A percentile compares a stretch with the other conserved stretches of the same genome.
These are phyloP conservation scores for Fragariocoptes setiger DNA, from an alignment of 1,140 invertebrate species.

Conservation along the genomic window DNA sequence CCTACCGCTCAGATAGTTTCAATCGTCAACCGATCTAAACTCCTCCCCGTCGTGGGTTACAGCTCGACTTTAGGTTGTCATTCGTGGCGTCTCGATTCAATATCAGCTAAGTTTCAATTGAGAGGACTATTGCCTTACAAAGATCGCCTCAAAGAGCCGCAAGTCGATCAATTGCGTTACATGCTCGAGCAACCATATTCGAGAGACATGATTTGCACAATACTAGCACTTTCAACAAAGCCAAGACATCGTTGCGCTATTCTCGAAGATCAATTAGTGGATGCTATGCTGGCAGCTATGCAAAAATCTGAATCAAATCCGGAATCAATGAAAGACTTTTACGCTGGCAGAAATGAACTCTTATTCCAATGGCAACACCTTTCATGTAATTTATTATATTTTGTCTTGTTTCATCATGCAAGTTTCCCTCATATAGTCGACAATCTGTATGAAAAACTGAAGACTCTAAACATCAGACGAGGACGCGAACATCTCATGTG, in stretches of 20 bases:
- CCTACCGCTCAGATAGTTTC: constrained; percentile 76
- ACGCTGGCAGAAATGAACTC: constrained; percentile 7
- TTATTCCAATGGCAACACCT: constrained; percentile 44
- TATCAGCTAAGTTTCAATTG: constrained; percentile 47
- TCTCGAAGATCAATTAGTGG: constrained; percentile 67
- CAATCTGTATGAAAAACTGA: constrained; percentile 48
- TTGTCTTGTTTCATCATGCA: constrained; percentile 72
- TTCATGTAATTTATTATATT: constrained; percentile 77
- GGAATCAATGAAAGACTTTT: constrained; percentile 3
- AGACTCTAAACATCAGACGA: constrained; percentile 36
- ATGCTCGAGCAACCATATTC: constrained; percentile 81
- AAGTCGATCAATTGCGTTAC: constrained; percentile 51
- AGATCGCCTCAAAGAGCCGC: constrained; percentile 53
- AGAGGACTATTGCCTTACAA: constrained; percentile 74
- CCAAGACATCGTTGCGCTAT: constrained; percentile 38
- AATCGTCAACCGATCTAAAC: constrained; percentile 51
- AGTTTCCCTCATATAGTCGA: constrained; percentile 68
- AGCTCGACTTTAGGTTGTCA: constrained; percentile 27
- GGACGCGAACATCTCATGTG: constrained; percentile 85
- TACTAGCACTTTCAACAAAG: constrained; percentile 63
- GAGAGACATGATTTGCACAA: constrained; percentile 72
- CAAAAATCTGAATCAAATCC: constrained; percentile 38
- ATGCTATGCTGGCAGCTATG: constrained; percentile 63
- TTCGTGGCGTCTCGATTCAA: constrained; percentile 63
- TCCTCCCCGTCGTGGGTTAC: constrained; percentile 72